These are phyloP conservation scores for Gallinago nigripennis DNA, from an alignment of 2,797 vertebrate genomes.

Conservation along the genomic window DNA sequence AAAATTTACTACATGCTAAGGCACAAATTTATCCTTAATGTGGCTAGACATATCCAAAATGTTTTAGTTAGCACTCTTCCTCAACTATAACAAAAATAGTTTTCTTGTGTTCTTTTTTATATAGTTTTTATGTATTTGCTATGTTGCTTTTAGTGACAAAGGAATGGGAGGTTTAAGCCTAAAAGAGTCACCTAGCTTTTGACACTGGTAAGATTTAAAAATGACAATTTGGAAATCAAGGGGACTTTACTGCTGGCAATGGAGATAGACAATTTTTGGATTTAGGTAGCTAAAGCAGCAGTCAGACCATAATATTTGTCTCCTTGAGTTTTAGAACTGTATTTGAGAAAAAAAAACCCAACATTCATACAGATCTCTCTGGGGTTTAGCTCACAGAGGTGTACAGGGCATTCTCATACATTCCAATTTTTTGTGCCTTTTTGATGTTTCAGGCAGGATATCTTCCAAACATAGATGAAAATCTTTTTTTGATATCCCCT, in stretches of 20 bases:
- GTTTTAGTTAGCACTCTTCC: background rate
- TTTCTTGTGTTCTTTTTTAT: background rate
- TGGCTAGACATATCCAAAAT: background rate
- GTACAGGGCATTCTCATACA: background rate
- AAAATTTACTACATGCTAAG: background rate
- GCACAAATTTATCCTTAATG: background rate
- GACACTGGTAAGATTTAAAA: background rate
- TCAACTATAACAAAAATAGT: background rate
- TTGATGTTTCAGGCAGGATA: background rate
- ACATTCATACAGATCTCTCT: background rate
- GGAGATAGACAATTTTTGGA: constrained; percentile 31
- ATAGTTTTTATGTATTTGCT: background rate
- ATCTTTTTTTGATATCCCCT: background rate
- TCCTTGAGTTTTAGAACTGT: background rate
- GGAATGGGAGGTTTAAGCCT: background rate
- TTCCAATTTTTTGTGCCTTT: background rate
- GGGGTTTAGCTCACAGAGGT: background rate
- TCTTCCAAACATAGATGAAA: background rate
- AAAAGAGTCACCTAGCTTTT: background rate
- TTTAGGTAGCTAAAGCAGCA: constrained; percentile 22
- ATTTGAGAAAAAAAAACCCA: accelerated
- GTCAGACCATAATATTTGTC: background rate
- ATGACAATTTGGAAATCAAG: constrained; percentile 32
- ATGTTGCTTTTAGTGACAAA: background rate
- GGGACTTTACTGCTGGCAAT: background rate